Base-by-base conservation (phyloP, 2,888 invertebrate species). In the Therioaphis trifolii region DNA sequence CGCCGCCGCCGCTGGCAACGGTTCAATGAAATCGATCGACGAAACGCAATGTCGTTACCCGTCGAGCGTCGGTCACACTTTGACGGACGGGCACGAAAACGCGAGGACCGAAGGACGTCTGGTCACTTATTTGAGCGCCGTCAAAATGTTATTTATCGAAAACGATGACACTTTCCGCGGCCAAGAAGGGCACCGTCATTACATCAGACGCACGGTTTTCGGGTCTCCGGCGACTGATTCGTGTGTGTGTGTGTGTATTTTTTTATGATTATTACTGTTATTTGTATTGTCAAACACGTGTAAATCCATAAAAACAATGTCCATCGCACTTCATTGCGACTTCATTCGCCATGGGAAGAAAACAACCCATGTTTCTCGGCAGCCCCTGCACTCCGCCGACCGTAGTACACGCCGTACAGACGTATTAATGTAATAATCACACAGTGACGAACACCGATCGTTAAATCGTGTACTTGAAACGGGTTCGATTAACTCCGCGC, bases 81-180 rank as follows among this genome's bases (percentile, higher is more conserved):
- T 2, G 58, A 75, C 58, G 58, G n/a, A n/a, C n/a, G n/a, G n/a
- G n/a, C 27, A 55, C 61, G 27, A 63, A 63, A 75, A 63, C 63
- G 46, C 12, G 46, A 72, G 55, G n/a, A 55, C 72, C 52, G 72
- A 76, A 76, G 76, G 76, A 76, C 76, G 76, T 63, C 46, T 76
- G 29, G 76, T 76, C 61, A 14, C 61, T 63, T 71, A 71, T 14
- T 24, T 27, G 35, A 27, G 27, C 7, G 18, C 4, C 29, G 66
- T 21, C 55, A 55, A 18, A 40, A 74, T 29, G n/a, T 14, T 72
- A 24, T 29, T 55, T 21, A 29, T 72, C 35, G 72, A 72, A 72
- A 49, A 49, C 71, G 71, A 52, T 29, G 71, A 49, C n/a, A 52
- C 71, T 49, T 72, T 27, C 27, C 0, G n/a, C 7, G 71, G 49